Evolutionary conservation across 2,113 vertebrate genomes (phyloP).

Genomic region (Tachuris rubrigastra): DNA sequence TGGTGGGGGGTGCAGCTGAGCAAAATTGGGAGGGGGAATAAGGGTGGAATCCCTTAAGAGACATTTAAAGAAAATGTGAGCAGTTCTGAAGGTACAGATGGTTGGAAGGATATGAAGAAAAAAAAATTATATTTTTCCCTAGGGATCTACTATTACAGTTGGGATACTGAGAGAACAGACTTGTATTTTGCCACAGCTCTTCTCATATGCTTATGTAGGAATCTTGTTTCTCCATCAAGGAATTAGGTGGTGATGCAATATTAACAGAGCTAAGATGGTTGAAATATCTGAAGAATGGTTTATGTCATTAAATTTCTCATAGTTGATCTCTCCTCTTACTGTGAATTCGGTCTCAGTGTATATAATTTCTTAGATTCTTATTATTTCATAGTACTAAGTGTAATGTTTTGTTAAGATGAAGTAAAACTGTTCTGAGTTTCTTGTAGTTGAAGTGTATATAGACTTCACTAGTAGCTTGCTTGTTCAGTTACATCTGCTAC

Average conservation of each 20-base stretch:
- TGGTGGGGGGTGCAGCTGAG: rapidly evolving
- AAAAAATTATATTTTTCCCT: background rate
- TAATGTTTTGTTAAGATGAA: background rate
- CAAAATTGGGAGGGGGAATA: background rate
- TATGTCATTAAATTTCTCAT: background rate
- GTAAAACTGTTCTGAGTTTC: background rate
- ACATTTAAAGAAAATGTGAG: background rate
- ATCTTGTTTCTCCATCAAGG: background rate
- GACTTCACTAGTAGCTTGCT: background rate
- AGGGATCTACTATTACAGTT: background rate
- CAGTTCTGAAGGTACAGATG: background rate
- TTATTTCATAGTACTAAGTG: background rate
- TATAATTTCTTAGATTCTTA: background rate
- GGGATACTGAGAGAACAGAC: background rate
- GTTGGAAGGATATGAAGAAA: background rate
- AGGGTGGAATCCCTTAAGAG: background rate
- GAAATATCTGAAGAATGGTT: background rate
- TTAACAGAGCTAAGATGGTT: background rate
- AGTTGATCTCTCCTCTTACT: background rate
- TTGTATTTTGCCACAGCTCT: background rate
- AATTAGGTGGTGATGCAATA: background rate
- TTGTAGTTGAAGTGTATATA: background rate
- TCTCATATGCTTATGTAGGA: background rate
- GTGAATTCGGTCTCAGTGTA: background rate
- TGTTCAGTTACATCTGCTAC: background rate